Evolutionary conservation across 2,797 vertebrate species (phyloP).

Genomic region (Nyctibius grandis): DNA sequence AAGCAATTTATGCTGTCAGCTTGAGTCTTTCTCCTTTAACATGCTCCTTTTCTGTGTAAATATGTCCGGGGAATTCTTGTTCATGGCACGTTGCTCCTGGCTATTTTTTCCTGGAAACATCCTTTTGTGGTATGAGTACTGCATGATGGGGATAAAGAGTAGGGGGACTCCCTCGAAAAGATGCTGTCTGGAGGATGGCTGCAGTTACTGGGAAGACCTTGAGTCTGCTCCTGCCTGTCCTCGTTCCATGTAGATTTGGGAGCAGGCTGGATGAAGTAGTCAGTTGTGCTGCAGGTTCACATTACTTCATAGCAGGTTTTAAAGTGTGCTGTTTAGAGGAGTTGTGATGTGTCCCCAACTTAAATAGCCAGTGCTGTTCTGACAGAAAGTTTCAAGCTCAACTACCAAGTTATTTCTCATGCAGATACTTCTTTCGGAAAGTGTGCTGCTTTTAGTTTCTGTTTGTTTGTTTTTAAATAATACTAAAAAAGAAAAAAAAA

Average conservation of each 20-base stretch:
- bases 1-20: neutral
- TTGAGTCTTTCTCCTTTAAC: neutral
- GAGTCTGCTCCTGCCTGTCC: neutral
- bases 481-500: neutral
- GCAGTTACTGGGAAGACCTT: neutral
- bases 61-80: accelerated
- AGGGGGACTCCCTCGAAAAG: neutral
- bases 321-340: neutral
- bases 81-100: neutral
- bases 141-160: neutral
- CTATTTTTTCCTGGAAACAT: neutral
- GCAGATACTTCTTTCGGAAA: neutral
- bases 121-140: neutral
- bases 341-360: neutral
- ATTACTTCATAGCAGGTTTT: neutral
- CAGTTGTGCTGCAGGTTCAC: neutral
- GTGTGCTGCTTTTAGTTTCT: neutral
- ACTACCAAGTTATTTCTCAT: neutral
- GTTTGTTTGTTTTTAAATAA: neutral
- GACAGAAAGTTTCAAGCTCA: neutral
- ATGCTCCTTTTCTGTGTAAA: neutral
- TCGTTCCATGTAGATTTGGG: neutral
- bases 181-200: neutral
- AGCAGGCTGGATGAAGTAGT: neutral
- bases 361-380: neutral